Evolutionary conservation across 2,888 invertebrate genomes (phyloP), one percentile per base, ranked within the genome.

Genomic region (Tetramorium bicarinatum): DNA sequence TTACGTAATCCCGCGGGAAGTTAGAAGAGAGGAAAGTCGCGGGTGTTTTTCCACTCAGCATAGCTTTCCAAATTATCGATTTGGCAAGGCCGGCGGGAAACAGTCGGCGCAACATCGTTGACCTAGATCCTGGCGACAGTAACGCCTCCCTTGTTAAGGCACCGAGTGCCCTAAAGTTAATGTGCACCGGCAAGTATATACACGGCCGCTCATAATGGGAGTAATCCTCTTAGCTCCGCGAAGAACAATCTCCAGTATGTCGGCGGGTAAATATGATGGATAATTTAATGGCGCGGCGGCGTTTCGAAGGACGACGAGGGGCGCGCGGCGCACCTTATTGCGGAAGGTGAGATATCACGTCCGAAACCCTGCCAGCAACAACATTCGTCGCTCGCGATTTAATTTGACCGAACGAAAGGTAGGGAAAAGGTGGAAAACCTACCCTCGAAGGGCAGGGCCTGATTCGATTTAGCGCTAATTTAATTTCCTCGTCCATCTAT

Each of bases 11-110:
- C n/a, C 15, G 11, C 15, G 25, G 54, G 49, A 64, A 25, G 11
- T 11, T 34, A 64, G n/a, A 44, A 62, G n/a, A 13, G 41, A n/a
- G 25, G 54, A 54, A 29, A 56, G 13, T 62, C 0, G 41, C 38
- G 64, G 79, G 79, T 79, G 85, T 87, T 89, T 89, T 89, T 89
- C 87, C 79, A 82, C 81, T 52, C 74, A 62, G 75, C 85, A 82
- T 72, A 77, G 87, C 86, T 84, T 84, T 79, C 72, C 72, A 82
- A 89, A 89, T 89, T 89, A 89, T 89, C 89, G 89, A 89, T 89
- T 89, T 85, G 89, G 82, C 87, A 85, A 76, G 83, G 81, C 64
- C 74, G 82, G 82, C 69, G 59, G 72, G 72, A 80, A 89, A 87
- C 87, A 84, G 89, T 84, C 83, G 84, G 82, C 82, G 76, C 64